A percentile compares a stretch with the other conserved stretches of the same genome.
These are phyloP conservation scores for Endomychus coccineus DNA, from an alignment of 2,888 invertebrate species.

Conservation along the genomic window DNA sequence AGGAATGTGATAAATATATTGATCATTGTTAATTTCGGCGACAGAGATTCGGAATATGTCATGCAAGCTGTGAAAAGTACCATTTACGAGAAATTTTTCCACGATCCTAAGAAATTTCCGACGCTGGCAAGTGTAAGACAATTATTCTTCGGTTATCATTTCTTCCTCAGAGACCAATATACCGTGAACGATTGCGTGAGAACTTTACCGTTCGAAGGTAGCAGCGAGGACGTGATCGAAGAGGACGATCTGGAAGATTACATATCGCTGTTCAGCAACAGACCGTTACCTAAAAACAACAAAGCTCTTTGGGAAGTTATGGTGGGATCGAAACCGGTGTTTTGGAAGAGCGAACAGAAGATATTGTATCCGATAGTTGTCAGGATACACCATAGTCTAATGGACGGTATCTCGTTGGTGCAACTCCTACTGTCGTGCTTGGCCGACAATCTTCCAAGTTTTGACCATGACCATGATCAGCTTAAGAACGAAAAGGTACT, in stretches of 20 bases:
- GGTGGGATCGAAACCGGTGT: not conserved
- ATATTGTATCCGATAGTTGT: not conserved
- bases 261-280: not conserved
- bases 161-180: not conserved
- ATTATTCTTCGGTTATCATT: not conserved
- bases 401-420: conserved; percentile 1
- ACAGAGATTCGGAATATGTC: not conserved
- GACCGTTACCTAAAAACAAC: not conserved
- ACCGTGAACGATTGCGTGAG: not conserved
- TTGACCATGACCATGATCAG: too few relatives aligned
- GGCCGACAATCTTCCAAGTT: too few relatives aligned
- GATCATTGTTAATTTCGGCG: not conserved
- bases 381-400: not conserved
- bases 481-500: too few relatives aligned
- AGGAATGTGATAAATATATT: not conserved
- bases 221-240: not conserved
- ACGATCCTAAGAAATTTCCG: not conserved
- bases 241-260: not conserved
- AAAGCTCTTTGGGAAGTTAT: not conserved
- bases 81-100: not conserved
- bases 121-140: not conserved
- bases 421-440: not conserved
- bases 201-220: not conserved
- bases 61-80: not conserved
- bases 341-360: not conserved